Conservation (phyloP, 2,888 invertebrate genomes). For the Thecophora atra region DNA sequence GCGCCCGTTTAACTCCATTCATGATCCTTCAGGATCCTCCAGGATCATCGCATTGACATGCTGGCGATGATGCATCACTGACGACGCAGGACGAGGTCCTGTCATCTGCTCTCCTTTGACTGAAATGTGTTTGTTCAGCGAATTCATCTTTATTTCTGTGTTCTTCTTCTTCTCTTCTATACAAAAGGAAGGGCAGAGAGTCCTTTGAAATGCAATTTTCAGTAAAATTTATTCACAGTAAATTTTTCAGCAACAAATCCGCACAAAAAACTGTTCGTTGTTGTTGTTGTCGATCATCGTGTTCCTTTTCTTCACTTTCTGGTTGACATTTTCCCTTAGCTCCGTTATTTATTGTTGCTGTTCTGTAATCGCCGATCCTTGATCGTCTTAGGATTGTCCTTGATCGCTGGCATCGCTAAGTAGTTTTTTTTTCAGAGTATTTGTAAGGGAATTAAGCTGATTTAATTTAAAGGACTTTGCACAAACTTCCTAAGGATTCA, state of each 20-base stretch:
- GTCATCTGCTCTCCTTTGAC: slow-evolving; percentile 5
- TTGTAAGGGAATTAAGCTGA: neutral
- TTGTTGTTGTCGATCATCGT: neutral
- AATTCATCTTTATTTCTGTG: neutral
- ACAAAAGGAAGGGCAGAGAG: neutral
- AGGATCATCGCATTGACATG: neutral
- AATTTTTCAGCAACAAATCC: slow-evolving; percentile 1
- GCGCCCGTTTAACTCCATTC: slow-evolving; percentile 56
- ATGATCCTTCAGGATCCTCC: neutral
- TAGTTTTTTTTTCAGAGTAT: slow-evolving; percentile 11
- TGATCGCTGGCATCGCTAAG: slow-evolving; percentile 22
- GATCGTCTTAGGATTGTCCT: slow-evolving; percentile 13
- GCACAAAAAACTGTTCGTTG: neutral
- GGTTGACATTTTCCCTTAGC: neutral
- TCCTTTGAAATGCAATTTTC: neutral
- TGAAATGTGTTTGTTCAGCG: neutral
- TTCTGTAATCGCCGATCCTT: no score
- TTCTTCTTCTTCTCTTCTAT: no score
- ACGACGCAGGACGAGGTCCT: neutral
- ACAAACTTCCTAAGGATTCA: neutral
- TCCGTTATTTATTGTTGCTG: neutral
- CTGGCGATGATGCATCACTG: slow-evolving; percentile 15
- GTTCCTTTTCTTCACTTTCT: neutral
- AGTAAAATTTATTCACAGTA: slow-evolving; percentile 9
- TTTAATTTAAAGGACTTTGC: slow-evolving; percentile 2